phyloP scores from a whole-genome alignment of 1,140 invertebrate genomes.

The Caenorhabditis inopinata region DNA sequence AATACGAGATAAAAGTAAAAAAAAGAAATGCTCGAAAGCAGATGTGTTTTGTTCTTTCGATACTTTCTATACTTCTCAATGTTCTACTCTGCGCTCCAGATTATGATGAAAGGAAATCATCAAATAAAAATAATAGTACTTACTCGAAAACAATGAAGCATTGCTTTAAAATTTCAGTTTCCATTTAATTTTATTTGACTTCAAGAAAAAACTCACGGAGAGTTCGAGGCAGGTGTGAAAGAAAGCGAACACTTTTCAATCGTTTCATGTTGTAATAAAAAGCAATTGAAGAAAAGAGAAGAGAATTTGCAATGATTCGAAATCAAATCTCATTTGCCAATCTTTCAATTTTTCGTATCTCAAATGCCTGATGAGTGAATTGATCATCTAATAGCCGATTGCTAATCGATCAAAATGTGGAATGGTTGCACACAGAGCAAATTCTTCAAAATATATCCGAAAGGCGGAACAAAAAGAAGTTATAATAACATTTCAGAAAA shows the following conservation, averaged over 20 bases:
- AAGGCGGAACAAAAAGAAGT: too few species aligned
- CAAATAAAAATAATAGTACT: background rate
- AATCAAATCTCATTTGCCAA: conserved; percentile 32
- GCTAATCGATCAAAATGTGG: background rate
- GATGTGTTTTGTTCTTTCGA: background rate
- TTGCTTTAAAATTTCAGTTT: background rate
- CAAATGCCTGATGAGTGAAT: conserved; percentile 8
- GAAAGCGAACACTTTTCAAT: conserved; percentile 10
- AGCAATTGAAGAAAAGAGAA: background rate
- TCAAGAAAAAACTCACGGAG: background rate
- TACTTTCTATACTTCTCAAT: background rate
- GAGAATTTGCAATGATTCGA: conserved; percentile 11
- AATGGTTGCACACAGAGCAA: background rate
- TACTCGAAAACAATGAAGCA: conserved; percentile 8
- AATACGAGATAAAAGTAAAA: background rate
- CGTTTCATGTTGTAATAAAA: background rate
- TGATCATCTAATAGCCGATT: conserved; percentile 22
- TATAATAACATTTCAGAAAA: too few species aligned
- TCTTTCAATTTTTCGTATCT: background rate
- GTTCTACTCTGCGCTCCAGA: background rate
- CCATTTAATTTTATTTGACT: background rate
- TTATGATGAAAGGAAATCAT: background rate
- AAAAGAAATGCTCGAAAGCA: background rate
- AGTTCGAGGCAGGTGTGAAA: background rate
- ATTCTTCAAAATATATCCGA: too few species aligned